Conservation (phyloP, 2,888 invertebrate genomes). For the Ctena decussata region DNA sequence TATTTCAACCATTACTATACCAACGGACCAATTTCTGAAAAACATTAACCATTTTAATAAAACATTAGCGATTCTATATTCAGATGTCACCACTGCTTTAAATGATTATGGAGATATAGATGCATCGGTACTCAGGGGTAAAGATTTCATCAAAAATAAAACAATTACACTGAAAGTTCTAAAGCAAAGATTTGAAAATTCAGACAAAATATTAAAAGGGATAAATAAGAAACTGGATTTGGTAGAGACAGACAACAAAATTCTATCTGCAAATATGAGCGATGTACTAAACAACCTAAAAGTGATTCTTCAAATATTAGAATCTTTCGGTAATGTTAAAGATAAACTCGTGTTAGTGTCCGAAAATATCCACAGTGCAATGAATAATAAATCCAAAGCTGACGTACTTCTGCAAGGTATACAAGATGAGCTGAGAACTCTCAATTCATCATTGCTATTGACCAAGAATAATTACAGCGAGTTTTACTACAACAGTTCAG, state of each 20-base stretch:
- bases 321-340: not conserved
- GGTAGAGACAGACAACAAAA: not conserved
- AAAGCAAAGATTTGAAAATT: not conserved
- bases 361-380: not conserved
- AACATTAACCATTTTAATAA: not conserved
- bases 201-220: not conserved
- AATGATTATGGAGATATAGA: not conserved
- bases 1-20: not conserved
- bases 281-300: not conserved
- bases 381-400: not conserved
- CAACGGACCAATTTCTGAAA: not conserved
- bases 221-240: not conserved
- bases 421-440: not conserved
- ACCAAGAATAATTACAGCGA: not conserved
- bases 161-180: not conserved
- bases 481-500: slow-evolving; percentile 2
- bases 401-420: not conserved
- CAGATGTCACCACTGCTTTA: not conserved
- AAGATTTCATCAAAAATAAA: not conserved
- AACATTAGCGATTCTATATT: not conserved
- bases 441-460: not conserved
- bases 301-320: not conserved
- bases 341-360: not conserved
- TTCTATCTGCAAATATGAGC: not conserved
- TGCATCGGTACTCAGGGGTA: not conserved